phyloP scores from a whole-genome alignment of 2,888 invertebrate species.

The Ormyrus thymus region DNA sequence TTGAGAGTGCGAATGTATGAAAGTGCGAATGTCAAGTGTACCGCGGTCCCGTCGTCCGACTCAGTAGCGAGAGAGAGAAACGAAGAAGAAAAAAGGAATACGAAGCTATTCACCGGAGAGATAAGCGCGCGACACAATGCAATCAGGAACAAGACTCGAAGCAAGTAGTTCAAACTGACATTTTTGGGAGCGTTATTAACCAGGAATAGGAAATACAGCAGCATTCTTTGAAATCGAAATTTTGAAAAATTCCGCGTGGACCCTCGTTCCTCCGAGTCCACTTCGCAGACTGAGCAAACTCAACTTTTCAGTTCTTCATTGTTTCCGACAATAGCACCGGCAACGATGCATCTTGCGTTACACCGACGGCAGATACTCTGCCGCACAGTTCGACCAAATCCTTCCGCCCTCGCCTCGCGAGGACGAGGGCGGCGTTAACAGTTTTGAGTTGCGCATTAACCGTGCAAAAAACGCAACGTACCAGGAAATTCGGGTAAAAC shows the following conservation, averaged over 20 bases:
- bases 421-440: too few relatives aligned
- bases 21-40: constrained; percentile 59
- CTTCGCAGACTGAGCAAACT: constrained; percentile 6
- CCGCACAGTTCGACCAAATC: background rate
- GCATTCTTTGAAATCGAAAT: constrained; percentile 11
- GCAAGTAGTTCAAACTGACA: constrained; percentile 47
- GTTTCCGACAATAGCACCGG: constrained; percentile 27
- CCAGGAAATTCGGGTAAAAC: constrained; percentile 32
- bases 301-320: background rate
- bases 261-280: constrained; percentile 48
- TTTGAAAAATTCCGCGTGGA: constrained; percentile 42
- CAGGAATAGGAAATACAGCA: constrained; percentile 9
- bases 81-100: constrained; percentile 38
- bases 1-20: constrained; percentile 37
- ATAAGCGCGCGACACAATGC: constrained; percentile 51
- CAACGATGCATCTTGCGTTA: background rate
- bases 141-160: constrained; percentile 54
- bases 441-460: constrained; percentile 33
- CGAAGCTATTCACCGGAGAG: constrained; percentile 45
- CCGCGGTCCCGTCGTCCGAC: constrained; percentile 72
- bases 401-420: too few relatives aligned
- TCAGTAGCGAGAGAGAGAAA: constrained; percentile 65
- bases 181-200: constrained; percentile 55
- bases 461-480: constrained; percentile 6
- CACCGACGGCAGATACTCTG: too few relatives aligned